phyloP scores from a whole-genome alignment of 2,797 vertebrate species.

The Chelonia mydas region DNA sequence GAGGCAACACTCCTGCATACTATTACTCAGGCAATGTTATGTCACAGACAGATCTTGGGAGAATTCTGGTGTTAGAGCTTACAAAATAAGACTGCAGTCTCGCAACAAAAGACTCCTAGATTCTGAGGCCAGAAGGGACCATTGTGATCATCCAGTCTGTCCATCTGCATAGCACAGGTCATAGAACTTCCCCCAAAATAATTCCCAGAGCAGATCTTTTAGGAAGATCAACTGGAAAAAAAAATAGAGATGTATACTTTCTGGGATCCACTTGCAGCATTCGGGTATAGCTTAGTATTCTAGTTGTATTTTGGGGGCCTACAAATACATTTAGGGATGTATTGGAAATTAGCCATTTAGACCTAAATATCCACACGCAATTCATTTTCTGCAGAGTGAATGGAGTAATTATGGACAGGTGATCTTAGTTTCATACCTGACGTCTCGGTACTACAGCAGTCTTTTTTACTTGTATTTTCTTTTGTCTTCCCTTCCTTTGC shows the following conservation, averaged over 20 bases:
- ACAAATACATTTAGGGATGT: constrained; percentile 6
- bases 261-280: not conserved
- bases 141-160: too few species aligned
- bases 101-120: not conserved
- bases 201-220: too few species aligned
- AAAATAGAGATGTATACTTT: too few species aligned
- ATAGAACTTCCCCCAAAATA: too few species aligned
- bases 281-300: not conserved
- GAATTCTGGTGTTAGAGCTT: not conserved
- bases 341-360: not conserved
- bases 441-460: not conserved
- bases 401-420: not conserved
- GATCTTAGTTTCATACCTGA: not conserved
- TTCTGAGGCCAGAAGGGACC: too few species aligned
- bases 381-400: not conserved
- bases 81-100: not conserved
- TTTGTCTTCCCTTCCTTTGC: constrained; percentile 14
- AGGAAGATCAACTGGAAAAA: too few species aligned
- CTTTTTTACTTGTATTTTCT: constrained; percentile 6
- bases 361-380: rapidly evolving
- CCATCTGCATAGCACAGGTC: too few species aligned
- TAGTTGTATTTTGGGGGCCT: not conserved
- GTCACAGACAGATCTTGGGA: not conserved
- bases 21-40: not conserved
- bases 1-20: not conserved